Evolutionary conservation across 2,888 invertebrate genomes (phyloP).

Genomic region (Elegia similella): DNA sequence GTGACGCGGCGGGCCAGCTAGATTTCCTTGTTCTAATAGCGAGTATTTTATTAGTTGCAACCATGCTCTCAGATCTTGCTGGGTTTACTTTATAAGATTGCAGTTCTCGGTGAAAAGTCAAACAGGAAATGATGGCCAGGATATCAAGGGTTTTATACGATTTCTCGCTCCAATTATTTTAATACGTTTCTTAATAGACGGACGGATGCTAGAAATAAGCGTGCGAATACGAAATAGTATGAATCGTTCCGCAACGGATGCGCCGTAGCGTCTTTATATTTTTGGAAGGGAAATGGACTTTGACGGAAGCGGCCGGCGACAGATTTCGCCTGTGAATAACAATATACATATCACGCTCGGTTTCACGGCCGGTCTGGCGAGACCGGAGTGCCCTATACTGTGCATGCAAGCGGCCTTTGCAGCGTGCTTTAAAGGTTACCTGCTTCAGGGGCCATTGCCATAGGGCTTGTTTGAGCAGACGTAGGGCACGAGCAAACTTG

Average conservation of each 20-base stretch:
- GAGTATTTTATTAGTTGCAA: background rate
- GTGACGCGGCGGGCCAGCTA: background rate
- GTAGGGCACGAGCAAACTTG: background rate
- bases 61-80: constrained; percentile 2
- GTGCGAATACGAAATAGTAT: constrained; percentile 50
- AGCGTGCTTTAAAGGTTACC: constrained; percentile 58
- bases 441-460: constrained; percentile 40
- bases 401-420: constrained; percentile 38
- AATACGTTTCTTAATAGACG: constrained; percentile 31
- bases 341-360: constrained; percentile 49
- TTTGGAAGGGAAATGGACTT: constrained; percentile 65
- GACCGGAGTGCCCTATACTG: constrained; percentile 41
- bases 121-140: constrained; percentile 28
- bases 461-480: background rate
- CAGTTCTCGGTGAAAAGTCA: constrained; percentile 6
- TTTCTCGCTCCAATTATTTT: constrained; percentile 41
- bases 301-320: constrained; percentile 60
- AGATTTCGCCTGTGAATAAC: constrained; percentile 54
- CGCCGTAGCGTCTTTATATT: constrained; percentile 60
- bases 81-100: background rate
- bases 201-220: constrained; percentile 44
- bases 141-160: constrained; percentile 37
- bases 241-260: constrained; percentile 54
- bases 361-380: constrained; percentile 53
- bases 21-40: constrained; percentile 5